Evolutionary conservation across 2,797 vertebrate genomes (phyloP).

Genomic region (Leucoraja ocellata): DNA sequence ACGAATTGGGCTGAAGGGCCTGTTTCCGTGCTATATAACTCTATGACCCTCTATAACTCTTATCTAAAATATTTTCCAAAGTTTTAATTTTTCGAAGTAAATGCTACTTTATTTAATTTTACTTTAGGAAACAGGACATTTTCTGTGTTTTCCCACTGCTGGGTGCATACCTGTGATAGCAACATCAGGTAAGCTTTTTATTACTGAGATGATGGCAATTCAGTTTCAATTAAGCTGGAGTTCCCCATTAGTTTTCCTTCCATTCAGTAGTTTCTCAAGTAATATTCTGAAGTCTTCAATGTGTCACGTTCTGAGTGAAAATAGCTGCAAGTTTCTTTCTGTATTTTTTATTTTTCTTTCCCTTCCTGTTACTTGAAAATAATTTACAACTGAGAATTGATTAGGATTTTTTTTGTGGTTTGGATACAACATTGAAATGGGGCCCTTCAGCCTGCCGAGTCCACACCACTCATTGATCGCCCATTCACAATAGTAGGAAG

Average conservation of each 20-base stretch:
- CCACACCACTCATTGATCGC: too few relatives aligned
- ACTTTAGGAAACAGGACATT: slow-evolving; percentile 32
- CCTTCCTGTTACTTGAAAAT: neutral
- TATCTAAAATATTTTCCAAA: slow-evolving; percentile 2
- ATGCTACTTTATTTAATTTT: slow-evolving; percentile 35
- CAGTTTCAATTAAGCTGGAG: slow-evolving; percentile 31
- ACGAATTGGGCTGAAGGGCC: too few relatives aligned
- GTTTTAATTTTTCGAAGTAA: slow-evolving; percentile 32
- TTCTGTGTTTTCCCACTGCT: slow-evolving; percentile 34
- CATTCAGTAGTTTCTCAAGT: slow-evolving; percentile 9
- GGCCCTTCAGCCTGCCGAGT: too few relatives aligned
- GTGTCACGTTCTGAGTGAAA: neutral
- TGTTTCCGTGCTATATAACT: too few relatives aligned
- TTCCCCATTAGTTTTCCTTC: neutral
- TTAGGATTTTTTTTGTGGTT: neutral
- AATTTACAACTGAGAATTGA: neutral
- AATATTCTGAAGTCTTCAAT: neutral
- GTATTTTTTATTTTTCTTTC: neutral
- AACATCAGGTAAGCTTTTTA: slow-evolving; percentile 35
- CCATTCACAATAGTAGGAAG: too few relatives aligned
- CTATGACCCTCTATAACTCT: too few relatives aligned
- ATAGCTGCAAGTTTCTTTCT: neutral
- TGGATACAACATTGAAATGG: too few relatives aligned
- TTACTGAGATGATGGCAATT: slow-evolving; percentile 36
- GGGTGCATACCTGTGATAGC: slow-evolving; percentile 35